Evolutionary conservation across 2,888 invertebrate species (phyloP).

Genomic region (Brachypalpus laphriformis): DNA sequence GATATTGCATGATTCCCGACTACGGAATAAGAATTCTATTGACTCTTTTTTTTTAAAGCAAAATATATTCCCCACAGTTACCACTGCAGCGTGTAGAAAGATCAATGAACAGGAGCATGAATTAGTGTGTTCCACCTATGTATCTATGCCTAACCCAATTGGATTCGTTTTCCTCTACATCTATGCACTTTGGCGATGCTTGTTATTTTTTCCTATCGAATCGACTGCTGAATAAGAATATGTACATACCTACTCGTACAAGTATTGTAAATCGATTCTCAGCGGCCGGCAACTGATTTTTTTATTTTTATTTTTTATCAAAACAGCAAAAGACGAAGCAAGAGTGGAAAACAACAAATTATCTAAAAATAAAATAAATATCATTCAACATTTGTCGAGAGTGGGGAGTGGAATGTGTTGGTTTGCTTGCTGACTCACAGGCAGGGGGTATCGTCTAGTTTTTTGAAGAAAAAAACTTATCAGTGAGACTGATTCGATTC

Average conservation of each 20-base stretch:
- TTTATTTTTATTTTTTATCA: neutral
- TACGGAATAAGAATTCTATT: conserved; percentile 30
- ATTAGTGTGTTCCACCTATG: conserved; percentile 27
- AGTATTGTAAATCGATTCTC: neutral
- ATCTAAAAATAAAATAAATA: conserved; percentile 61
- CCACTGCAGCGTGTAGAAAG: conserved; percentile 37
- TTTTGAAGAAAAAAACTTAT: conserved; percentile 5
- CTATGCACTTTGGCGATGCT: conserved; percentile 22
- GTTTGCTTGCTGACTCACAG: conserved; percentile 50
- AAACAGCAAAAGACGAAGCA: neutral
- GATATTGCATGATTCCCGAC: conserved; percentile 43
- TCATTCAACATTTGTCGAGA: conserved; percentile 37
- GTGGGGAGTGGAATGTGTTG: neutral
- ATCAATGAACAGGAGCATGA: conserved; percentile 69
- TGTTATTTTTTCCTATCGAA: neutral
- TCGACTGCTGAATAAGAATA: neutral
- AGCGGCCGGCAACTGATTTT: neutral
- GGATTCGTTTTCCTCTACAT: neutral
- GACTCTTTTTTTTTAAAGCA: too few species aligned
- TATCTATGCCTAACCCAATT: conserved; percentile 13
- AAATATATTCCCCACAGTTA: conserved; percentile 15
- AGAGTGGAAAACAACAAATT: conserved; percentile 32
- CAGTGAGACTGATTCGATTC: neutral
- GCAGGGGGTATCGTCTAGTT: conserved; percentile 45
- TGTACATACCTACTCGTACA: too few species aligned